These are phyloP conservation scores for Alligator sinensis DNA, from an alignment of 2,113 vertebrate species.

Conservation along the genomic window DNA sequence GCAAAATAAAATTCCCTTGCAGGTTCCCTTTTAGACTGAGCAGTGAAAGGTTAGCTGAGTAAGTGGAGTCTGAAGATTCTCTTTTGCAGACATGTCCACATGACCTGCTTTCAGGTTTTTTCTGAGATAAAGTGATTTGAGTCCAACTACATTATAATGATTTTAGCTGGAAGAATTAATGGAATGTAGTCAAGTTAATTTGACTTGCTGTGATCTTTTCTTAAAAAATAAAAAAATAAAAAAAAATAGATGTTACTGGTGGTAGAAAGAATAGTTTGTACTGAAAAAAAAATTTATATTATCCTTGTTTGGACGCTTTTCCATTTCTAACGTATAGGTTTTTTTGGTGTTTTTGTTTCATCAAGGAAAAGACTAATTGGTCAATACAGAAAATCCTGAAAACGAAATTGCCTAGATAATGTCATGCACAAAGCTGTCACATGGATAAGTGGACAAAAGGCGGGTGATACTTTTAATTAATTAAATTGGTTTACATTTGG, in stretches of 20 bases:
- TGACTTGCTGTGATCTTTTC: background rate
- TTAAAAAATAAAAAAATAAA: background rate
- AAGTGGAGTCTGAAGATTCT: background rate
- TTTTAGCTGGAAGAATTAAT: background rate
- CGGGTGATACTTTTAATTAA: too few relatives aligned
- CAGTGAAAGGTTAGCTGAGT: background rate
- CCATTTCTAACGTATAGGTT: background rate
- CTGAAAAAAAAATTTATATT: background rate
- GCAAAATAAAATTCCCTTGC: background rate
- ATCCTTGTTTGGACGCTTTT: background rate
- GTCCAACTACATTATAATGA: background rate
- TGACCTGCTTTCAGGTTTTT: background rate
- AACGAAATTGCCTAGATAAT: background rate
- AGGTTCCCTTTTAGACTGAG: background rate
- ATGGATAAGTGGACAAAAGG: background rate
- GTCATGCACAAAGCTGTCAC: background rate
- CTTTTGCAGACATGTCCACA: rapidly evolving
- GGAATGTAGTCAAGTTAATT: background rate
- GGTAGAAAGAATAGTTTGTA: background rate
- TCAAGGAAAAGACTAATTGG: background rate
- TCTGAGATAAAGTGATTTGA: rapidly evolving
- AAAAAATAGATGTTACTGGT: background rate
- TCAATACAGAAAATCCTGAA: too few relatives aligned
- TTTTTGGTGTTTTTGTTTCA: background rate
- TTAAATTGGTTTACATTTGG: background rate